These are phyloP conservation scores for Lophotriccus pileatus DNA, from an alignment of 2,797 vertebrate genomes.

Conservation along the genomic window DNA sequence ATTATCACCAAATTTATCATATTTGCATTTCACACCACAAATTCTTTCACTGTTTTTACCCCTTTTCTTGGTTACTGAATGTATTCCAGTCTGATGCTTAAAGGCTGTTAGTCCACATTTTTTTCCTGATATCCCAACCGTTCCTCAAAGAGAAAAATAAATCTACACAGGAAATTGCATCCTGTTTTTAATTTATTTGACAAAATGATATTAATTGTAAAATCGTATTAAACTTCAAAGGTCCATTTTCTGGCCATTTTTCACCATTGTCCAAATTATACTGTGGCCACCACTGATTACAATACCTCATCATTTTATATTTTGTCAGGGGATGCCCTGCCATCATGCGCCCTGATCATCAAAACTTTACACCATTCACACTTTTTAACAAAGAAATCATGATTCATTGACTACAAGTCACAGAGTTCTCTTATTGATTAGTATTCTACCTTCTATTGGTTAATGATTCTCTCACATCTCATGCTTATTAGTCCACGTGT, in stretches of 20 bases:
- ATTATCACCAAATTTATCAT: background rate
- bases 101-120: background rate
- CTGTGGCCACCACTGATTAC: background rate
- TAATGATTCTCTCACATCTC: background rate
- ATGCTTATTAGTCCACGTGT: background rate
- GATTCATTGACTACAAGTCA: background rate
- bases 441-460: background rate
- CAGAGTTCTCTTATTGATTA: background rate
- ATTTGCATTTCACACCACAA: background rate
- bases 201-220: background rate
- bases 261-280: background rate
- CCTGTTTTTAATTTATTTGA: background rate
- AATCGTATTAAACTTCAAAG: background rate
- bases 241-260: background rate
- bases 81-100: background rate
- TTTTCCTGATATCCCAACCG: background rate
- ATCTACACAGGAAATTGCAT: background rate
- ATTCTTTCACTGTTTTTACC: background rate
- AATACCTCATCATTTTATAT: background rate
- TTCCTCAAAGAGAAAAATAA: background rate
- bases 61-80: background rate
- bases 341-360: background rate
- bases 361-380: background rate
- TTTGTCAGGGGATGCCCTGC: background rate
- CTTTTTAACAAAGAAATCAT: background rate